A percentile compares a stretch with the other conserved stretches of the same genome.
These are phyloP conservation scores for Lucifuga dentata DNA, from an alignment of 2,113 vertebrate species.

Conservation along the genomic window DNA sequence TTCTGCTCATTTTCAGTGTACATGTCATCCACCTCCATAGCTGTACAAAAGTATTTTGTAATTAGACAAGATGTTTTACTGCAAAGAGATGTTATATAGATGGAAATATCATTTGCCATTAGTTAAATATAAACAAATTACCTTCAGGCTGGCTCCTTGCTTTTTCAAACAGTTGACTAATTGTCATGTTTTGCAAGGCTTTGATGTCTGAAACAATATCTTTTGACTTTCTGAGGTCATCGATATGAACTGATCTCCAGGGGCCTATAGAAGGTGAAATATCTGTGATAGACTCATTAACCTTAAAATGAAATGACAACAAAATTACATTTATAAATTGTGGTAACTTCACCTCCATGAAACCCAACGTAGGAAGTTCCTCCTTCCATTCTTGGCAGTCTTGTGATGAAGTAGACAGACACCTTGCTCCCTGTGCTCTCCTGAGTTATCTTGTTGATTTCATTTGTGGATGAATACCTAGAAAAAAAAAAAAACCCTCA, in stretches of 20 bases:
- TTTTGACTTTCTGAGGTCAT: slow-evolving; percentile 90
- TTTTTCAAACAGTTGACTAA: slow-evolving; percentile 90
- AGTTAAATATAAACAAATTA: slow-evolving; percentile 53
- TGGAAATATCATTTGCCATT: background rate
- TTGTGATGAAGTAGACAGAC: slow-evolving; percentile 92
- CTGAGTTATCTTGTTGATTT: slow-evolving; percentile 87
- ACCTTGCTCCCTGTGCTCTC: slow-evolving; percentile 62
- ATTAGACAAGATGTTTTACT: too few species aligned
- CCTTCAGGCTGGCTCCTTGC: slow-evolving; percentile 53
- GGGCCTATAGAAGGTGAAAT: slow-evolving; percentile 80
- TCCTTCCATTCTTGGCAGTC: slow-evolving; percentile 90
- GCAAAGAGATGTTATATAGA: background rate
- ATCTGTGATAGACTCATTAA: background rate
- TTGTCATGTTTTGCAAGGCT: slow-evolving; percentile 87
- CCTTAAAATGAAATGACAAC: background rate
- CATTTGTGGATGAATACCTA: slow-evolving; percentile 92
- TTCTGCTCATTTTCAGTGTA: slow-evolving; percentile 54
- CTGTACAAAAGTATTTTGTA: slow-evolving; percentile 47
- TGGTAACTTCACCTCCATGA: slow-evolving; percentile 86
- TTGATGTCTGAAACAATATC: slow-evolving; percentile 90
- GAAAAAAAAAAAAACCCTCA: slow-evolving; percentile 13
- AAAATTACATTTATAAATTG: background rate
- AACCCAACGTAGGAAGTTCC: slow-evolving; percentile 90
- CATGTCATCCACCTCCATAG: slow-evolving; percentile 77
- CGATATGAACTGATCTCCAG: slow-evolving; percentile 94